Evolutionary conservation across 2,888 invertebrate genomes (phyloP), one percentile per base, ranked within the genome.

Genomic region (Malacosoma neustria): DNA sequence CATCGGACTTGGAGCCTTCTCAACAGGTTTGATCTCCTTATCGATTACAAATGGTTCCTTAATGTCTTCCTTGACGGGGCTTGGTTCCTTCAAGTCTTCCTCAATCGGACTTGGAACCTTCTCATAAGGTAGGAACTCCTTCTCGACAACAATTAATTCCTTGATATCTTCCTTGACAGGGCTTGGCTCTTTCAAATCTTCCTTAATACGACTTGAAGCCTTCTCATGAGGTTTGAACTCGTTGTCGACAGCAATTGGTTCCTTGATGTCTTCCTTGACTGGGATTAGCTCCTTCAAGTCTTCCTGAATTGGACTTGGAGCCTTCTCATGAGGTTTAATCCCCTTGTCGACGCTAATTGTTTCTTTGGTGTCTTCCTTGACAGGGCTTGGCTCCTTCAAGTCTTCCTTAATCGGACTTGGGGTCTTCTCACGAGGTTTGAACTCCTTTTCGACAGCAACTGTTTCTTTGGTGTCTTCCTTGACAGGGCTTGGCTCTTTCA

Each of bases 21-120:
- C 42, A 0, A 39, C 42, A 2, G 42, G 37, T 32, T 44, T 33
- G 11, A 41, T 34, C n/a, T 14, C 43, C 13, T 47, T 46, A 1
- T 38, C 42, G 31, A 34, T 11, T 12, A n/a, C 11, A 1, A 3
- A 1, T n/a, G 4, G 14, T 11, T 30, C 4, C 6, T 13, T 35
- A 14, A 4, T 30, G 0, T 38, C 33, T 0, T 37, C 39, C 11
- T 38, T 39, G 0, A 37, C 32, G 0, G 31, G 33, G 14, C 44
- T 41, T 1, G 29, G n/a, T n/a, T 12, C 11, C 1, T 13, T 22
- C 1, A 11, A 12, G 0, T 29, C 29, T 1, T 37, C 35, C 13
- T 36, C 38, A 0, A 34, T 34, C 0, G 14, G 29, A 13, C 38
- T 40, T 3, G 31, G 13, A 3, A 7, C 13, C 1, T 14, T 37